These are phyloP conservation scores for Thermophis baileyi DNA, from an alignment of 2,113 vertebrate genomes.

Conservation along the genomic window DNA sequence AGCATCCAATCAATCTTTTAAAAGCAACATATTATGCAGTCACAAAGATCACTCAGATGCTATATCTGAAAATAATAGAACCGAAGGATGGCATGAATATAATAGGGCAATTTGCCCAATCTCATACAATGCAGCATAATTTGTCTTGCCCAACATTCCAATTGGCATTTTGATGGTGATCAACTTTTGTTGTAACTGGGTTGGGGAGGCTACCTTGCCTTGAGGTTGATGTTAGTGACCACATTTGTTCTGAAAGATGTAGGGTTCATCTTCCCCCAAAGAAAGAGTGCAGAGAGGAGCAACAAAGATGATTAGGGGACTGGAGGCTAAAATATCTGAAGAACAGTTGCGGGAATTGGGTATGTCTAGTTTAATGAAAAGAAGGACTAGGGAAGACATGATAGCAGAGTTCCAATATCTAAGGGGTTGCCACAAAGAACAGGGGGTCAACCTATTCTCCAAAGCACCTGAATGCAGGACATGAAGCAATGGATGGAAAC, in stretches of 20 bases:
- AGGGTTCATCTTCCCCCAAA: not conserved
- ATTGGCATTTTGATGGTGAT: not conserved
- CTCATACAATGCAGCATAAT: not conserved
- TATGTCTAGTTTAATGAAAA: too few species aligned
- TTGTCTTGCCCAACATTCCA: not conserved
- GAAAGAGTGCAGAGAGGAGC: not conserved
- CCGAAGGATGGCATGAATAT: not conserved
- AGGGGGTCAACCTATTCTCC: accelerated
- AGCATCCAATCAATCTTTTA: constrained; percentile 22
- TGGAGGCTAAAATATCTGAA: not conserved
- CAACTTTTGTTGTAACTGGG: not conserved
- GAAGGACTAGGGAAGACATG: too few species aligned
- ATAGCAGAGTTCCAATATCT: too few species aligned
- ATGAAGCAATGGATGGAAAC: not conserved
- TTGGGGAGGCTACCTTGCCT: not conserved
- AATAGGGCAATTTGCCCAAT: not conserved
- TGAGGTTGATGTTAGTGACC: not conserved
- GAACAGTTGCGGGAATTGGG: too few species aligned
- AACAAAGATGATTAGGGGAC: not conserved
- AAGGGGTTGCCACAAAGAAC: accelerated
- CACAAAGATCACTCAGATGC: not conserved
- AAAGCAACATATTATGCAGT: constrained; percentile 17
- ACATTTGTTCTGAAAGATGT: not conserved
- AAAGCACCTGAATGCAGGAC: not conserved
- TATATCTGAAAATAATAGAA: not conserved